Evolutionary conservation across 2,888 invertebrate genomes (phyloP).

Genomic region (Blera fallax): DNA sequence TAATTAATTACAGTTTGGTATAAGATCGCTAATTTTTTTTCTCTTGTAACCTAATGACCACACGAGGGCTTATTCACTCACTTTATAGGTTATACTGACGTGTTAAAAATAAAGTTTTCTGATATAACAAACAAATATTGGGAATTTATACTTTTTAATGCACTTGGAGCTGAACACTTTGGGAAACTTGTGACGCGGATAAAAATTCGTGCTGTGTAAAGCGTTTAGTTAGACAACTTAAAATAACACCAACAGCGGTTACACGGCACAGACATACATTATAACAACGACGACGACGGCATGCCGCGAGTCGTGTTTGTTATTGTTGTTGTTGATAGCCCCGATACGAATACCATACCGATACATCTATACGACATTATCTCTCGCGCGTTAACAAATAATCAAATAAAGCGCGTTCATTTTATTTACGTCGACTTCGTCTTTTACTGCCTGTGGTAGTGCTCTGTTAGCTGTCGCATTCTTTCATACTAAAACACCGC

Average conservation of each 20-base stretch:
- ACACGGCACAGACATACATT: conserved; percentile 48
- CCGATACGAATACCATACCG: conserved; percentile 43
- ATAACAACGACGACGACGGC: not conserved
- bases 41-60: not conserved
- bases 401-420: conserved; percentile 64
- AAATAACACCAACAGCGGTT: conserved; percentile 58
- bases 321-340: conserved; percentile 62
- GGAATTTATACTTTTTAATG: conserved; percentile 15
- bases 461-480: conserved; percentile 47
- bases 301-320: conserved; percentile 44
- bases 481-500: conserved; percentile 24
- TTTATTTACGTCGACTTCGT: conserved; percentile 47
- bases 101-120: not conserved
- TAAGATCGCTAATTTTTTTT: not conserved
- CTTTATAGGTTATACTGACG: not conserved
- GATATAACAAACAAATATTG: not conserved
- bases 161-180: conserved; percentile 25
- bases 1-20: not conserved
- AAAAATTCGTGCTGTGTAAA: conserved; percentile 56
- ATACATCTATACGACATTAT: conserved; percentile 57
- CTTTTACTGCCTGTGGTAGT: conserved; percentile 21
- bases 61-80: not conserved
- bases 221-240: conserved; percentile 62
- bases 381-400: conserved; percentile 64
- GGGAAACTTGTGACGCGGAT: conserved; percentile 40